These are phyloP conservation scores for Sisyra terminalis DNA, from an alignment of 2,888 invertebrate species.

Conservation along the genomic window DNA sequence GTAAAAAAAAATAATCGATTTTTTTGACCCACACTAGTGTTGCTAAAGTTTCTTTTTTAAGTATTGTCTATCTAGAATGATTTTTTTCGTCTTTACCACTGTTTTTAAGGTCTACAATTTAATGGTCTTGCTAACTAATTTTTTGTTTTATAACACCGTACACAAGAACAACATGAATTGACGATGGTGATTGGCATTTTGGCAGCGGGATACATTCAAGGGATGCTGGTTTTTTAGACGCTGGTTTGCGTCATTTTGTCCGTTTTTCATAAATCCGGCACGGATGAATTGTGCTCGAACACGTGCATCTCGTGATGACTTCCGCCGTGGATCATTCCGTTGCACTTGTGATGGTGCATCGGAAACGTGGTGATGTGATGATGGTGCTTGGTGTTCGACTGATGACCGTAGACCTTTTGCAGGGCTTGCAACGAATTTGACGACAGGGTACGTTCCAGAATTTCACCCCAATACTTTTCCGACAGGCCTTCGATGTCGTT, in stretches of 20 bases:
- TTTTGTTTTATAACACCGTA: too few relatives aligned
- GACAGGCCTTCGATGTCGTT: constrained; percentile 35
- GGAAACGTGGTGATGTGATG: background rate
- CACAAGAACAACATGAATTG: too few relatives aligned
- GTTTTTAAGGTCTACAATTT: too few relatives aligned
- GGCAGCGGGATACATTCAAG: too few relatives aligned
- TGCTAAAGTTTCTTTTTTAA: too few relatives aligned
- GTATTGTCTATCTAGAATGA: too few relatives aligned
- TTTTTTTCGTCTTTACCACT: too few relatives aligned
- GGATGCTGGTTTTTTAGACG: too few relatives aligned
- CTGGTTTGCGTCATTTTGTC: constrained; percentile 27
- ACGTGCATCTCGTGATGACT: constrained; percentile 20
- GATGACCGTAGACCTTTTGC: background rate
- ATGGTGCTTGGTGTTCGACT: background rate
- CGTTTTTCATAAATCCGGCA: constrained; percentile 28
- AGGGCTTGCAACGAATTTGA: constrained; percentile 53
- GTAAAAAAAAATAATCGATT: too few relatives aligned
- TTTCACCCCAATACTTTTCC: constrained; percentile 44
- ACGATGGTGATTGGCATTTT: too few relatives aligned
- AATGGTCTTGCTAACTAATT: too few relatives aligned
- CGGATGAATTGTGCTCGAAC: constrained; percentile 19
- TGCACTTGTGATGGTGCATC: constrained; percentile 21
- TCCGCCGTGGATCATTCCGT: constrained; percentile 15
- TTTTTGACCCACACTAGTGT: too few relatives aligned
- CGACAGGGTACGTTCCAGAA: constrained; percentile 59